A percentile compares a stretch with the other conserved stretches of the same genome.
phyloP scores from a whole-genome alignment of 2,113 vertebrate genomes.

The Sakesphorus luctuosus region DNA sequence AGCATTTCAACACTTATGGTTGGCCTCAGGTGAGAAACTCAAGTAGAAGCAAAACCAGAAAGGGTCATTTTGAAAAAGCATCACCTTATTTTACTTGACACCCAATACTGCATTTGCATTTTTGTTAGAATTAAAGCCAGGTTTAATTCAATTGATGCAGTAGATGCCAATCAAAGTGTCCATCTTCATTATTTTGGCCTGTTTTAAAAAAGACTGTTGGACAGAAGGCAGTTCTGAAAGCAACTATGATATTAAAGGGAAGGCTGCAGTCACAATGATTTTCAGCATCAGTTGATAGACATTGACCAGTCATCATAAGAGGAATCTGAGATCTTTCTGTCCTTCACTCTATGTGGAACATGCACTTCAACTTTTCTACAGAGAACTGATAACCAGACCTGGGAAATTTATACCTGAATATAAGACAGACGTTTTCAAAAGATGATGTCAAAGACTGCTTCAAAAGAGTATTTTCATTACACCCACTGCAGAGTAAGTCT shows the following conservation, averaged over 20 bases:
- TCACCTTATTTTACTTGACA: background rate
- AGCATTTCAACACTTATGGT: background rate
- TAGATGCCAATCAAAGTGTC: background rate
- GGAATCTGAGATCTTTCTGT: background rate
- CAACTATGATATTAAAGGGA: background rate
- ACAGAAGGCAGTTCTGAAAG: background rate
- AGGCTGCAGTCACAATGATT: background rate
- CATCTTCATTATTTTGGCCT: background rate
- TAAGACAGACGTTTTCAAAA: background rate
- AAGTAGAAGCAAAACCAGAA: background rate
- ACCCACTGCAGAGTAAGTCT: background rate
- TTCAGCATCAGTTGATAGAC: background rate
- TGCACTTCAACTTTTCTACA: background rate
- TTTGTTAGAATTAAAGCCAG: background rate
- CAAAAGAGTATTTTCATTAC: background rate
- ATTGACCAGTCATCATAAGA: background rate
- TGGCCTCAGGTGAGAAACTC: background rate
- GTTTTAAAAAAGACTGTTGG: background rate
- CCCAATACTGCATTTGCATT: background rate
- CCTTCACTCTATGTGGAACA: background rate
- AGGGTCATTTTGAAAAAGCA: background rate
- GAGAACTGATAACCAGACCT: background rate
- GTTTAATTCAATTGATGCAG: background rate
- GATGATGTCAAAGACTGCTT: background rate
- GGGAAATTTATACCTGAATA: background rate